These are phyloP conservation scores for Phalacrocorax aristotelis DNA, from an alignment of 2,113 vertebrate species.

Conservation along the genomic window DNA sequence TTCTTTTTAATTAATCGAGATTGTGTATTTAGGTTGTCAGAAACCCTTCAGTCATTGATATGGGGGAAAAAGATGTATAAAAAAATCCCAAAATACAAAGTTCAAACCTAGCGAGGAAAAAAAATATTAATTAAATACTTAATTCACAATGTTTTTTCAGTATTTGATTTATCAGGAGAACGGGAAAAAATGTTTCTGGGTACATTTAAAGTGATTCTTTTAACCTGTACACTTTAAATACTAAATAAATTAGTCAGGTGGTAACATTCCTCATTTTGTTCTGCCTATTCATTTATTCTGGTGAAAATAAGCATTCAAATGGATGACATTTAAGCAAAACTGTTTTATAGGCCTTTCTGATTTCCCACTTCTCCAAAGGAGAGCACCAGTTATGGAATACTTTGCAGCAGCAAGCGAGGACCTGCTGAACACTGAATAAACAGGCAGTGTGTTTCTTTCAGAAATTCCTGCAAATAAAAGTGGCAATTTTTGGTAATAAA, in stretches of 20 bases:
- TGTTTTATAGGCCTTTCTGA: not conserved
- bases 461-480: not conserved
- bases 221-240: not conserved
- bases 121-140: not conserved
- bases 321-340: not conserved
- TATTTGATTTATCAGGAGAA: not conserved
- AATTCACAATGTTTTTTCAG: not conserved
- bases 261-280: not conserved
- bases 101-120: not conserved
- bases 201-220: not conserved
- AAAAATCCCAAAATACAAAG: not conserved
- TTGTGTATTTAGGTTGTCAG: not conserved
- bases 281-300: not conserved
- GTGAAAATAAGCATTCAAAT: not conserved
- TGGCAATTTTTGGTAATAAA: not conserved
- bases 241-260: not conserved
- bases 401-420: not conserved
- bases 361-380: not conserved
- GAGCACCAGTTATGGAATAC: not conserved
- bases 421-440: not conserved
- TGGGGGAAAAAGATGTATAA: rapidly evolving
- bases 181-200: not conserved
- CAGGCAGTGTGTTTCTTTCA: not conserved
- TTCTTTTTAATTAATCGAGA: not conserved
- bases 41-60: not conserved